Percentiles rank a stretch among this genome's conserved stretches.
Conservation (phyloP, 2,113 vertebrate genomes). For the Eolophus roseicapilla region DNA sequence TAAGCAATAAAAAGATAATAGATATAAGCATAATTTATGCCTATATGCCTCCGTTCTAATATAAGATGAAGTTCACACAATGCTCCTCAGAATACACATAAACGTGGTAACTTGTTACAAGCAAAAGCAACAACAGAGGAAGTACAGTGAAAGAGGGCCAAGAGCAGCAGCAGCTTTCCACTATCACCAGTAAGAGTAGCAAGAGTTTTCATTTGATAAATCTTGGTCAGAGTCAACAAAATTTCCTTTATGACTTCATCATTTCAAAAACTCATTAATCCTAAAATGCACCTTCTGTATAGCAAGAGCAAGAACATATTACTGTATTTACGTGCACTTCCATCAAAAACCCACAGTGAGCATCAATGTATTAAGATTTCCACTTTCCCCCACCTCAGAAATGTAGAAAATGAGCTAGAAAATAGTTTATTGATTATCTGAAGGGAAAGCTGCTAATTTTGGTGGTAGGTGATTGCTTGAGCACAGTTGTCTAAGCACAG, state of each 20-base stretch:
- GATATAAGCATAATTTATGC: neutral
- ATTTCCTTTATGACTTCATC: neutral
- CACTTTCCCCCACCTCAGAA: neutral
- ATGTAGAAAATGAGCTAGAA: neutral
- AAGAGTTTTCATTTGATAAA: neutral
- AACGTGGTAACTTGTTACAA: neutral
- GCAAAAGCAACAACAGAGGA: neutral
- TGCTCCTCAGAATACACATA: neutral
- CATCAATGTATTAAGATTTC: neutral
- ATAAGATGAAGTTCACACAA: neutral
- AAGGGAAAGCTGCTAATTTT: neutral
- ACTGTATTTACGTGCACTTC: neutral
- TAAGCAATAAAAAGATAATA: neutral
- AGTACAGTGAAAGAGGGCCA: neutral
- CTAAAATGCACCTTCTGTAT: neutral
- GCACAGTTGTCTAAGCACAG: neutral
- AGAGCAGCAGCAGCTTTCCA: neutral
- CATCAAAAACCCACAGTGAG: neutral
- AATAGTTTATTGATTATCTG: neutral
- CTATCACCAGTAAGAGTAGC: neutral
- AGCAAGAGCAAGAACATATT: neutral
- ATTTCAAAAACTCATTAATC: neutral
- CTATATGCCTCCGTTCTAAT: slow-evolving; percentile 23
- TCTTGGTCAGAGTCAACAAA: neutral
- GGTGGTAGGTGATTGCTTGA: neutral